A percentile compares a stretch with the other conserved stretches of the same genome.
phyloP scores from a whole-genome alignment of 2,888 invertebrate species.

The Sericinus montela region DNA sequence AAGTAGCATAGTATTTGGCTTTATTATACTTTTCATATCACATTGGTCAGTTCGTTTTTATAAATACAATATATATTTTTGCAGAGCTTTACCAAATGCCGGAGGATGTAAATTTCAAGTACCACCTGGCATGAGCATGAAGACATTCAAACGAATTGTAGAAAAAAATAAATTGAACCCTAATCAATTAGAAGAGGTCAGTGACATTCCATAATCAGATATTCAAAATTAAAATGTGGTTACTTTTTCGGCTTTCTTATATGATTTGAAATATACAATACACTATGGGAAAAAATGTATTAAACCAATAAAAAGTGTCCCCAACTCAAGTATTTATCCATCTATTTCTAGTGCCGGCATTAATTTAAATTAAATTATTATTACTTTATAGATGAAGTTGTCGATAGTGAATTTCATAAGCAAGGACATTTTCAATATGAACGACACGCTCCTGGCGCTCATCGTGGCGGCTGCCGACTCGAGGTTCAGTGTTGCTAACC shows the following conservation, averaged over 20 bases:
- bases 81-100: constrained; percentile 73
- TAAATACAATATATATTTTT: background rate
- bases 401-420: constrained; percentile 87
- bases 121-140: constrained; percentile 88
- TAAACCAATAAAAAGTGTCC: too few relatives aligned
- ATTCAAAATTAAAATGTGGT: too few relatives aligned
- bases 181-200: constrained; percentile 89
- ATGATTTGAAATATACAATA: too few relatives aligned
- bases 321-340: too few relatives aligned
- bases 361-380: too few relatives aligned
- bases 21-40: too few relatives aligned
- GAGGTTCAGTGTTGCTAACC: constrained; percentile 91
- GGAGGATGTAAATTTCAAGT: constrained; percentile 77
- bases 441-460: constrained; percentile 86
- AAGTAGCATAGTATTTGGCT: background rate
- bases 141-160: constrained; percentile 87
- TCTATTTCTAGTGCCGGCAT: too few relatives aligned
- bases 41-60: too few relatives aligned
- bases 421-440: constrained; percentile 86
- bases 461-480: constrained; percentile 94
- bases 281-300: too few relatives aligned
- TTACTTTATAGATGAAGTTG: constrained; percentile 58
- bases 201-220: background rate
- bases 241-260: too few relatives aligned
- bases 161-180: constrained; percentile 85